These are phyloP conservation scores for Drosophila kohkoa DNA, from an alignment of 1,140 invertebrate genomes.

Conservation along the genomic window DNA sequence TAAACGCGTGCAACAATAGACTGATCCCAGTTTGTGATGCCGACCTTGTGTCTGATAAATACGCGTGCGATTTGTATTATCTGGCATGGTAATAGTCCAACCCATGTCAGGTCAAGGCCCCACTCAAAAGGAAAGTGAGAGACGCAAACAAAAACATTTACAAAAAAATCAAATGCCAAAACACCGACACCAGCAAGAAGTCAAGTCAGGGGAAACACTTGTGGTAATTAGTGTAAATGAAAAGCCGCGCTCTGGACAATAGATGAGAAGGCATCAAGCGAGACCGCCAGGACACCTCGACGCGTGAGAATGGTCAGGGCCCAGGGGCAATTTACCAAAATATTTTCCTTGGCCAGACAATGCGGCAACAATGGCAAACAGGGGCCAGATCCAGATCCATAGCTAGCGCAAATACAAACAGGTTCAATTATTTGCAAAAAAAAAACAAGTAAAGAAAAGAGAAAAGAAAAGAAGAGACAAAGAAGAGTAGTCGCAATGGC, in stretches of 20 bases:
- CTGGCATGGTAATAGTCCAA: conserved; percentile 45
- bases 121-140: conserved; percentile 63
- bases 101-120: conserved; percentile 46
- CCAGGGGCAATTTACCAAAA: conserved; percentile 72
- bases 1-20: conserved; percentile 52
- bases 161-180: conserved; percentile 73
- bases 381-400: conserved; percentile 2
- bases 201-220: conserved; percentile 72
- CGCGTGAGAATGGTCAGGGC: conserved; percentile 58
- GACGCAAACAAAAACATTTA: conserved; percentile 18
- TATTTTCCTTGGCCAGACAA: conserved; percentile 71
- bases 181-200: conserved; percentile 67
- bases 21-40: conserved; percentile 20
- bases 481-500: conserved; percentile 30
- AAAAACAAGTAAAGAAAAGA: conserved; percentile 12
- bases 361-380: conserved; percentile 50
- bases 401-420: conserved; percentile 58
- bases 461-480: neutral
- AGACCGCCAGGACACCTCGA: conserved; percentile 46
- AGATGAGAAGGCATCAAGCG: conserved; percentile 57
- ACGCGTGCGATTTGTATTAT: conserved; percentile 77
- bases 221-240: conserved; percentile 79
- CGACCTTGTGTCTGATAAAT: conserved; percentile 70
- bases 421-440: conserved; percentile 79
- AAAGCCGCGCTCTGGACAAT: conserved; percentile 41